These are phyloP conservation scores for Cloeon dipterum DNA, from an alignment of 2,888 invertebrate genomes.

Conservation along the genomic window DNA sequence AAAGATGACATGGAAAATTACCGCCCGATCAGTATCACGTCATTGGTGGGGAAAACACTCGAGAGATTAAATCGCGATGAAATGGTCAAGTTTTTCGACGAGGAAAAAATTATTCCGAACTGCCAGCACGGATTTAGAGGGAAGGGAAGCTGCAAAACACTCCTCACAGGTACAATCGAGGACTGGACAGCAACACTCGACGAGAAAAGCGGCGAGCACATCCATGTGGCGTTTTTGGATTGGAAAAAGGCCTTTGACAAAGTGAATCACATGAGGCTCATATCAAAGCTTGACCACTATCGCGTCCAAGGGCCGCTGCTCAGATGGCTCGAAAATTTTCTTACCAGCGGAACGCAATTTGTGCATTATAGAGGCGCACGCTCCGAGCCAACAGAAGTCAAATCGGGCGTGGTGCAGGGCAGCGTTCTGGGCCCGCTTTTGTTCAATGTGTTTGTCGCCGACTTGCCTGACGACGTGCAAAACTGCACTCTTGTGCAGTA, in stretches of 20 bases:
- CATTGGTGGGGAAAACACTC: too few relatives aligned
- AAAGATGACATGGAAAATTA: slow-evolving; percentile 2
- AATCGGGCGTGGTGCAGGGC: too few relatives aligned
- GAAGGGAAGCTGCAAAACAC: not conserved
- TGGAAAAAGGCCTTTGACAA: not conserved
- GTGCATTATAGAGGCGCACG: not conserved
- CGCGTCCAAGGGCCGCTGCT: too few relatives aligned
- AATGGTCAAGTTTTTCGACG: too few relatives aligned
- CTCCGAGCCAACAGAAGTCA: too few relatives aligned
- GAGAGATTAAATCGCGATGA: too few relatives aligned
- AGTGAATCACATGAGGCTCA: not conserved
- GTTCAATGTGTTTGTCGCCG: not conserved
- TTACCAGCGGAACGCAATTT: not conserved
- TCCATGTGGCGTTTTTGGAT: too few relatives aligned
- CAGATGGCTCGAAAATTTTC: not conserved
- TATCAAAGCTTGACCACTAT: not conserved
- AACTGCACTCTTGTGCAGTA: too few relatives aligned
- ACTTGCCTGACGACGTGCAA: not conserved
- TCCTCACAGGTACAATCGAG: too few relatives aligned
- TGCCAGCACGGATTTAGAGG: not conserved
- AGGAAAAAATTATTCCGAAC: too few relatives aligned
- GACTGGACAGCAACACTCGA: too few relatives aligned
- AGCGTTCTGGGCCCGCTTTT: not conserved
- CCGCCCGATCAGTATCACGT: slow-evolving; percentile 3
- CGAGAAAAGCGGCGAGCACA: too few relatives aligned